Base-by-base conservation (phyloP, 2,113 vertebrate species). In the Tetraodon nigroviridis region DNA sequence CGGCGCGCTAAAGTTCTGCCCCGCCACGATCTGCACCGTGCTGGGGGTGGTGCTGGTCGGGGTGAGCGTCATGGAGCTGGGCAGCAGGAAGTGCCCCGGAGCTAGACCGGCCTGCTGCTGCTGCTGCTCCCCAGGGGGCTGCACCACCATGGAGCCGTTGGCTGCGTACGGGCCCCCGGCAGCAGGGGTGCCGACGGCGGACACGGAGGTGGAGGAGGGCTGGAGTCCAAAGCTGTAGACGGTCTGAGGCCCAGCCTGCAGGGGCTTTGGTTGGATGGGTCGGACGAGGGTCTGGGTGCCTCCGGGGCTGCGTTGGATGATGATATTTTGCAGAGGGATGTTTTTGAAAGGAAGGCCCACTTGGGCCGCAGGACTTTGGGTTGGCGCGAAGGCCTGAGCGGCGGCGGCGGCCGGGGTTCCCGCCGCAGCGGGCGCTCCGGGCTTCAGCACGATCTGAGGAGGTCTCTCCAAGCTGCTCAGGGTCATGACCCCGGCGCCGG, bases 301-400 rank as follows among this genome's bases (percentile, higher is more conserved):
- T 54, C 93, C 91, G 15, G 94, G 93, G 59, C 94, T 93, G 83
- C 96, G 93, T 56, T 99, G 97, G 79, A 99, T 95, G 73, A 99
- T 99, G 81, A 99, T 94, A 78, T 99, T 99, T 84, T 99, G 97
- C 70, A 99, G 92, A 55, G 95, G 95, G 78, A 98, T 90, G 2
- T 95, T 95, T 85, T 94, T 98, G 83, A 96, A 97, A 3, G 95
- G 95, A 83, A 98, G 89, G 0, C 94, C 93, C 22, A 96, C 90
- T 18, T 94, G 94, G 81, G 93, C 91, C 3, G 82, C 57, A 19
- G 83, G 87, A 63, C 91, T 90, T 85, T 92, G 91, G 8, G 93
- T 91, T 40, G 89, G 93, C 56, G 92, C 89, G 69, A 96, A 98
- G 66, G 95, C 82, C 62, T 87, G 88, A 21, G 73, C 86, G 76